These are phyloP conservation scores for Bradypus variegatus DNA, from an alignment of 2,797 vertebrate species.

Conservation along the genomic window DNA sequence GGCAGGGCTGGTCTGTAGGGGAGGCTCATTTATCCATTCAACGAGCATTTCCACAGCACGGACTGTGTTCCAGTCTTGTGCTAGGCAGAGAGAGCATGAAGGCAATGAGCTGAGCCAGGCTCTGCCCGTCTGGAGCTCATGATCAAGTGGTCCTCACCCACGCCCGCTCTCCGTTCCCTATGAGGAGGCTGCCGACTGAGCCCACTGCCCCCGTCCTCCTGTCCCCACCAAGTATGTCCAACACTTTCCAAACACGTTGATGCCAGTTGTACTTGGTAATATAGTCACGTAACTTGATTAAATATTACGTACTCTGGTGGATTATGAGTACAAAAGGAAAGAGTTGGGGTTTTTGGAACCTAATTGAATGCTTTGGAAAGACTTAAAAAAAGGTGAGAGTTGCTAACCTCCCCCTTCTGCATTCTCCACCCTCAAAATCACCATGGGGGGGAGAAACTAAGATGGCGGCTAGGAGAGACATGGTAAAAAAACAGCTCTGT, in stretches of 20 bases:
- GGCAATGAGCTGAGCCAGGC: not conserved
- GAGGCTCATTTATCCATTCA: not conserved
- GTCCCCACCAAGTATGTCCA: fast-evolving
- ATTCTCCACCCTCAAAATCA: not conserved
- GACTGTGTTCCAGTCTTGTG: not conserved
- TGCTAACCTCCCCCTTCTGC: too few relatives aligned
- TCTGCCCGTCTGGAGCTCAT: not conserved
- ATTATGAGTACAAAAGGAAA: not conserved
- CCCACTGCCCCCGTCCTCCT: not conserved
- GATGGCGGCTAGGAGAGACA: too few relatives aligned
- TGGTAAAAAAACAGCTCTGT: too few relatives aligned
- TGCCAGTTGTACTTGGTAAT: not conserved
- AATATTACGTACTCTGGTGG: not conserved
- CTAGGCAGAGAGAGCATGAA: not conserved
- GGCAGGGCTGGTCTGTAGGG: too few relatives aligned
- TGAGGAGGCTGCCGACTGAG: not conserved
- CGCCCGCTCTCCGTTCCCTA: not conserved
- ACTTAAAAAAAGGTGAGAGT: not conserved
- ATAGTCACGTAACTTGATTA: not conserved
- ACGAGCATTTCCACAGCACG: not conserved
- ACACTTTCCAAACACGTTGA: not conserved
- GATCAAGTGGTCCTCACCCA: too few relatives aligned
- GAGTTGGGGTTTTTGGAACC: not conserved
- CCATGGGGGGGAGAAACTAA: too few relatives aligned
- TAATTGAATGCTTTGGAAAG: not conserved